These are phyloP conservation scores for Bettongia penicillata DNA, from an alignment of 2,113 vertebrate genomes.

Conservation along the genomic window DNA sequence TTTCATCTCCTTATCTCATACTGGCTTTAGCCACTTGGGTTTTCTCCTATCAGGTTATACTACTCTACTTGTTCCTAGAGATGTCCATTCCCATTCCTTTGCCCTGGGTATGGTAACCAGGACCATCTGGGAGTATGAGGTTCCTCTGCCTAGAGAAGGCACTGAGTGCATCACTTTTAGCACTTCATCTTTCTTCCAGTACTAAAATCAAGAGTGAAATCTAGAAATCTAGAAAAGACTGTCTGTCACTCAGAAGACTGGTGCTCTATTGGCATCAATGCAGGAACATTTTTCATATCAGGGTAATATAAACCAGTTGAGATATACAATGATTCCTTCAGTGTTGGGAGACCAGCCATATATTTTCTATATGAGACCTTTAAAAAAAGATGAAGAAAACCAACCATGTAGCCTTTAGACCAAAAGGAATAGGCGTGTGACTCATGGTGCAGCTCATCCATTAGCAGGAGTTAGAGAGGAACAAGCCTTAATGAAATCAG, in stretches of 20 bases:
- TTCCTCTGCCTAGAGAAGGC: conserved; percentile 31
- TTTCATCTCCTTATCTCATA: background rate
- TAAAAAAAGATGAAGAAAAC: conserved; percentile 63
- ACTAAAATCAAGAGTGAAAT: conserved; percentile 31
- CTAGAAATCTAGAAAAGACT: too few species aligned
- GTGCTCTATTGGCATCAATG: background rate
- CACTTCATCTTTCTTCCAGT: background rate
- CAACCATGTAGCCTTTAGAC: conserved; percentile 64
- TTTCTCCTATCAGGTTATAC: background rate
- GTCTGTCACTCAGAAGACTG: background rate
- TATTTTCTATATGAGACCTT: background rate
- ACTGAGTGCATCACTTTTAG: background rate
- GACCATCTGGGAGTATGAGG: conserved; percentile 11
- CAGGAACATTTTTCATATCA: background rate
- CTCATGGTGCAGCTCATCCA: conserved; percentile 79
- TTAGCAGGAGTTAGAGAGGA: conserved; percentile 81
- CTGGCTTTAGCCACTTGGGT: background rate
- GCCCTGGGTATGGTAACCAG: conserved; percentile 13
- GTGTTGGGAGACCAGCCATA: conserved; percentile 59
- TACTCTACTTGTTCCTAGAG: background rate
- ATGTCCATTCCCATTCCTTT: conserved; percentile 10
- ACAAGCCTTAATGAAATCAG: conserved; percentile 78
- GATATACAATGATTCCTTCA: conserved; percentile 76
- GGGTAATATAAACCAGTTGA: background rate
- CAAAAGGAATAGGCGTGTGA: conserved; percentile 79